phyloP scores from a whole-genome alignment of 2,113 vertebrate species.

The Ophthalmolycus amberensis region DNA sequence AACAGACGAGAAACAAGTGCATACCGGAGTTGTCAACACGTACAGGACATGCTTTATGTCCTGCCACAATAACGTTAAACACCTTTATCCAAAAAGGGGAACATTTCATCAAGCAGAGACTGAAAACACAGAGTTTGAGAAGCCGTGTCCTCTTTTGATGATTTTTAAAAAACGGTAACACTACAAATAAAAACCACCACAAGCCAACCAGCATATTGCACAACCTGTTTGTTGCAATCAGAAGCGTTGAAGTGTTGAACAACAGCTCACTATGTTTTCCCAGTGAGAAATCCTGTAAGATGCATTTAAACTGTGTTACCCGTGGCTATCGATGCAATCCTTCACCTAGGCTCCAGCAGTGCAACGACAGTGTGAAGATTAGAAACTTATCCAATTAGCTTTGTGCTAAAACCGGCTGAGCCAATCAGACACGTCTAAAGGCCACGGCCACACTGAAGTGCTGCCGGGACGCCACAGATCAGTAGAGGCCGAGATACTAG shows the following conservation, averaged over 20 bases:
- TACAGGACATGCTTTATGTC: slow-evolving; percentile 45
- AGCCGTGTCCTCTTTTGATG: not conserved
- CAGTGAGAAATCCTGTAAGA: not conserved
- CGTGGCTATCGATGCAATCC: not conserved
- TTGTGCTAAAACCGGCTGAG: slow-evolving; percentile 45
- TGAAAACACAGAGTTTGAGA: not conserved
- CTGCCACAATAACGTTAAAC: slow-evolving; percentile 24
- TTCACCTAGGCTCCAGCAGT: slow-evolving; percentile 26
- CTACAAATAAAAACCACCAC: not conserved
- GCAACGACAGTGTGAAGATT: slow-evolving; percentile 47
- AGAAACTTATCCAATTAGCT: slow-evolving; percentile 71
- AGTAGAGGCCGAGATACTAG: not conserved
- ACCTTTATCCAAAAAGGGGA: slow-evolving; percentile 14
- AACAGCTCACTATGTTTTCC: not conserved
- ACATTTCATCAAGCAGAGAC: not conserved
- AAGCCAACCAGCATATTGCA: not conserved
- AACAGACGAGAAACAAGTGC: slow-evolving; percentile 50
- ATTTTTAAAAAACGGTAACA: not conserved
- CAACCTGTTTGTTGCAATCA: not conserved
- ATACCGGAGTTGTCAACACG: slow-evolving; percentile 52
- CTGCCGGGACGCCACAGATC: slow-evolving; percentile 34
- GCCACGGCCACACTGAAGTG: slow-evolving; percentile 34
- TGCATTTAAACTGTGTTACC: not conserved
- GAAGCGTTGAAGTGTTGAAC: not conserved
- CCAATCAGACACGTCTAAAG: slow-evolving; percentile 58